Evolutionary conservation across 2,113 vertebrate genomes (phyloP), one percentile per base, ranked within the genome.

Genomic region (Hippocampus mohnikei): DNA sequence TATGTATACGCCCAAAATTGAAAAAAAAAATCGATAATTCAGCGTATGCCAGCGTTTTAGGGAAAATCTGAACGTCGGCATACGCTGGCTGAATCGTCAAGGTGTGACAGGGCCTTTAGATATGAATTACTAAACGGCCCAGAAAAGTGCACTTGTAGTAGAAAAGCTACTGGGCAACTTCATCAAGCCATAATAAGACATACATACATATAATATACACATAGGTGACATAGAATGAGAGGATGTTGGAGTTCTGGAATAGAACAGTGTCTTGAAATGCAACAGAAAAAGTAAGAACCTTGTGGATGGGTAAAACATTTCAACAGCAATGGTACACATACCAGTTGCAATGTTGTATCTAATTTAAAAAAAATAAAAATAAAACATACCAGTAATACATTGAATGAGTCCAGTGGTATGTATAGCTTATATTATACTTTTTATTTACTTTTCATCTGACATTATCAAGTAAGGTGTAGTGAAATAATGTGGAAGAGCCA

Each of bases 141-240:
- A 85, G 86, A 83, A 88, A 93, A 93, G 90, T 92, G 90, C 91
- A 93, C 92, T 93, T 92, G 73, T 78, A 90, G 76, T 76, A 82
- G 71, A 82, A 89, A 85, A 91, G 88, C 87, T 81, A 82, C 81
- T 81, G 86, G 85, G 88, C 88, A 77, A 52, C 75, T 81, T 84
- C 80, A 70, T 76, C 76, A 84, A 79, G 82, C 85, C 65, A 8
- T 75, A 48, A 77, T 66, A 80, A 78, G 66, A 82, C 72, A 80
- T 69, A 84, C 72, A 80, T 69, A 84, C 70, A 74, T 25, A 44
- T 1, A 42, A 23, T 25, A 44, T 44, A 65, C 18, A 64, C 70
- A 77, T 80, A 79, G 67, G 73, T 77, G 40, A 66, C 25, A 64
- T 73, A 85, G 70, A 41, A 79, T 52, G 58, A 81, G 73, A 68